Percentiles rank a stretch among this genome's conserved stretches.
Evolutionary conservation across 2,888 invertebrate genomes (phyloP).

Genomic region (Xestoiulus laeticollis): DNA sequence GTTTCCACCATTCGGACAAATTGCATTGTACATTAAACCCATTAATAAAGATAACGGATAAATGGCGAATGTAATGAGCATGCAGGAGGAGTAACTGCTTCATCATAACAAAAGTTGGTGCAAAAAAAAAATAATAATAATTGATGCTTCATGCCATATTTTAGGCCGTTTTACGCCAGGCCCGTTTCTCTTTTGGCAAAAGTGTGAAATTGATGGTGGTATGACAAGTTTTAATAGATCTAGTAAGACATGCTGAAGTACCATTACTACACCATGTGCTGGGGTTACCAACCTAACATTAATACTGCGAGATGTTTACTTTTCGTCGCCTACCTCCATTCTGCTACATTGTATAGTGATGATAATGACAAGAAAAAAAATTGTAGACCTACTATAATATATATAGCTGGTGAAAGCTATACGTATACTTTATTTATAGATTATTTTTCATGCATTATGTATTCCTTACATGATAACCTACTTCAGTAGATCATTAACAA

Average conservation of each 20-base stretch:
- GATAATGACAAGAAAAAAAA: neutral
- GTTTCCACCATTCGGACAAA: neutral
- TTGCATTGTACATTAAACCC: neutral
- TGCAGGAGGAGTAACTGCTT: too few species aligned
- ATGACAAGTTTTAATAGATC: neutral
- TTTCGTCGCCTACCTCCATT: neutral
- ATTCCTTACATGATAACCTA: conserved; percentile 37
- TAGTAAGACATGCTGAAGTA: neutral
- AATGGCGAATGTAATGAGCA: too few species aligned
- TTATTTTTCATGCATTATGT: neutral
- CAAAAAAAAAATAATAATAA: too few species aligned
- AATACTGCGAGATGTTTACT: conserved; percentile 1
- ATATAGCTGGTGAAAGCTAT: neutral
- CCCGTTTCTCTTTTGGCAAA: neutral
- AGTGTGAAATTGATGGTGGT: neutral
- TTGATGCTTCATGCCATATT: neutral
- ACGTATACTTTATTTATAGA: conserved; percentile 10
- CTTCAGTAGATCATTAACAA: conserved; percentile 15
- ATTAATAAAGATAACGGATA: too few species aligned
- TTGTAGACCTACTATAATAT: neutral
- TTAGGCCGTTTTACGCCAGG: neutral
- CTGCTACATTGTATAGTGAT: neutral
- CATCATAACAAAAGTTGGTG: too few species aligned
- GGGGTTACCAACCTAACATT: neutral
- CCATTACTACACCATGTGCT: neutral